Conservation (phyloP, 2,888 invertebrate genomes). For the Doris montereyensis region DNA sequence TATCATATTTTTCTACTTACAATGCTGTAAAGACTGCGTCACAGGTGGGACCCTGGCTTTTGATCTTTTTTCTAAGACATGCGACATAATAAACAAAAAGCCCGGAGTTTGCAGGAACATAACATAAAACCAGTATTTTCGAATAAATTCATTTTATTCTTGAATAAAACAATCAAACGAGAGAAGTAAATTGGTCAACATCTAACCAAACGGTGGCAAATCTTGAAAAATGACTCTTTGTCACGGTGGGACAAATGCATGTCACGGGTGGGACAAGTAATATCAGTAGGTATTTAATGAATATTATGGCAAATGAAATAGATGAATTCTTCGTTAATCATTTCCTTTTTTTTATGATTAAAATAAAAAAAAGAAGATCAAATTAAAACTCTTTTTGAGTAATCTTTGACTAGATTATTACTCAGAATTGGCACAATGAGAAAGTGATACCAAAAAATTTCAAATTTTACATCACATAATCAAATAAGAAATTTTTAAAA, state of each 20-base stretch:
- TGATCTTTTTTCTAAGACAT: not conserved
- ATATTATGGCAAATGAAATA: not conserved
- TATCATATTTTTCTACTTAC: no score
- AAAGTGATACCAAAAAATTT: not conserved
- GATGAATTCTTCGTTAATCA: not conserved
- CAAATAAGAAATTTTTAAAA: not conserved
- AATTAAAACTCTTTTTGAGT: not conserved
- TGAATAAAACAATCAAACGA: not conserved
- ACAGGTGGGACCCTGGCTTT: no score
- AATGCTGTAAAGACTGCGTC: no score
- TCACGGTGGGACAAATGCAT: no score
- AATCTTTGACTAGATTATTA: not conserved
- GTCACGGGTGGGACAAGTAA: no score
- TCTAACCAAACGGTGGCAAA: not conserved
- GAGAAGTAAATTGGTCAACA: not conserved
- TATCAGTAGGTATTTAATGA: not conserved
- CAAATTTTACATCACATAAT: not conserved
- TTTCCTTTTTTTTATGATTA: not conserved
- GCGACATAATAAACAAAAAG: no score
- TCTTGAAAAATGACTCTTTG: no score
- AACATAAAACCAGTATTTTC: not conserved
- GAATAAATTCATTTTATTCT: not conserved
- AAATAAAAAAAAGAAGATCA: not conserved
- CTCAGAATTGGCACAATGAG: not conserved
- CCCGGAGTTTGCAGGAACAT: no score